A percentile compares a stretch with the other conserved stretches of the same genome.
Conservation (phyloP, 2,113 vertebrate genomes). For the Phalacrocorax brasilianus region DNA sequence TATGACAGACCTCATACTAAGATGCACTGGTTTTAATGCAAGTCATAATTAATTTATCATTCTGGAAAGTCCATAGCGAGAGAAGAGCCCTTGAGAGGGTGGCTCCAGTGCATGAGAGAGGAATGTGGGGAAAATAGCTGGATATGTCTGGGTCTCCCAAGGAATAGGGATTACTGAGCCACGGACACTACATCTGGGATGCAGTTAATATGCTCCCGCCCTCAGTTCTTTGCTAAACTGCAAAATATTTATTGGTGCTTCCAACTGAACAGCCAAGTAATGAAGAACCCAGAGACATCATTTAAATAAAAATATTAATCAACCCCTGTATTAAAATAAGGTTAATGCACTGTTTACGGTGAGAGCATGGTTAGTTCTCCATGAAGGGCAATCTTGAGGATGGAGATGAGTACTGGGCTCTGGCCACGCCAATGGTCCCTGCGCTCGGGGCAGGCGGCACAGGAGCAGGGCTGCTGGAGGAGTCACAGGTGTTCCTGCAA, state of each 20-base stretch:
- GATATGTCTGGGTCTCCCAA: neutral
- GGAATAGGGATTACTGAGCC: neutral
- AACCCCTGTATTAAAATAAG: fast-evolving
- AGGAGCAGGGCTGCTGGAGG: neutral
- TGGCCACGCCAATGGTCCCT: neutral
- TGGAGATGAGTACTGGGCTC: neutral
- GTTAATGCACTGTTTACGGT: neutral
- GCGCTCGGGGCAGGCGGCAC: fast-evolving
- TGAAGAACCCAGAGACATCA: neutral
- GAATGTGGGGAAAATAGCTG: neutral
- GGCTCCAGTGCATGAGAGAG: neutral
- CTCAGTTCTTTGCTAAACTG: neutral
- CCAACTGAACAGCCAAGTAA: neutral
- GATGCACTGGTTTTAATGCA: neutral
- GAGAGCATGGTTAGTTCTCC: neutral
- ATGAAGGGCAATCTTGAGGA: fast-evolving
- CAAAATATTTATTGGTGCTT: neutral
- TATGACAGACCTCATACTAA: neutral
- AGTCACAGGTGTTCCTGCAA: fast-evolving
- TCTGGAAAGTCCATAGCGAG: neutral
- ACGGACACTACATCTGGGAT: neutral
- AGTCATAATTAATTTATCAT: neutral
- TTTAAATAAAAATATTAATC: neutral
- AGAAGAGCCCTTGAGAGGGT: neutral
- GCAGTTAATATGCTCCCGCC: neutral